Conservation (phyloP, 1,140 invertebrate genomes). For the Bombus waltoni region DNA sequence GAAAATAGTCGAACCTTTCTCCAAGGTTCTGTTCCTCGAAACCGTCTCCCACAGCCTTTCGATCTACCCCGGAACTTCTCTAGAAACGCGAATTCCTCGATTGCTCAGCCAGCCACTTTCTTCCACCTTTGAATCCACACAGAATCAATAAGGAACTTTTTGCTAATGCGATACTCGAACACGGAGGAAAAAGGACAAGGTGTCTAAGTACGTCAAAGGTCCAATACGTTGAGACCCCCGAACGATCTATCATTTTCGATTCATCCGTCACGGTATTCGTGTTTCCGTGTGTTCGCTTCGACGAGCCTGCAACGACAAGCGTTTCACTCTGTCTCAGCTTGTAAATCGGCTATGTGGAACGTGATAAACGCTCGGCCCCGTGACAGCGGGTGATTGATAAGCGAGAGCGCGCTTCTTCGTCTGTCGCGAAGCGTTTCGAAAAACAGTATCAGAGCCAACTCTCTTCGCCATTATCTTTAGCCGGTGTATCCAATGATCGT, state of each 20-base stretch:
- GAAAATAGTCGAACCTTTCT: neutral
- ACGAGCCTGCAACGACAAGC: neutral
- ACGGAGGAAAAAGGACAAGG: rapidly evolving
- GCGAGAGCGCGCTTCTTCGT: conserved; percentile 31
- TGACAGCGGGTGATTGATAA: conserved; percentile 51
- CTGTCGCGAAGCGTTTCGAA: neutral
- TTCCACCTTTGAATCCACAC: neutral
- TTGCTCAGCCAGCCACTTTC: neutral
- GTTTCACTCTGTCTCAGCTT: conserved; percentile 15
- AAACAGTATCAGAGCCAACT: conserved; percentile 1
- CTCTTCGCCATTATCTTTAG: neutral
- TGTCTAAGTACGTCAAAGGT: neutral
- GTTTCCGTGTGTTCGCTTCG: neutral
- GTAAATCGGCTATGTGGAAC: conserved; percentile 39
- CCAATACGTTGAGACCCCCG: neutral
- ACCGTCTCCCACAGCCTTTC: neutral
- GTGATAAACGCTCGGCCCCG: neutral
- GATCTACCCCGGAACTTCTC: neutral
- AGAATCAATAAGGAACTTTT: neutral
- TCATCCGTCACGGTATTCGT: neutral
- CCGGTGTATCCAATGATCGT: no score
- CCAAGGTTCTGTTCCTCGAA: neutral
- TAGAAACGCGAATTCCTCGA: neutral
- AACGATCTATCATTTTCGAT: neutral
- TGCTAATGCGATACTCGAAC: neutral